Percentiles rank a stretch among this genome's conserved stretches.
Conservation (phyloP, 2,888 invertebrate genomes). For the Philereme vetulata region DNA sequence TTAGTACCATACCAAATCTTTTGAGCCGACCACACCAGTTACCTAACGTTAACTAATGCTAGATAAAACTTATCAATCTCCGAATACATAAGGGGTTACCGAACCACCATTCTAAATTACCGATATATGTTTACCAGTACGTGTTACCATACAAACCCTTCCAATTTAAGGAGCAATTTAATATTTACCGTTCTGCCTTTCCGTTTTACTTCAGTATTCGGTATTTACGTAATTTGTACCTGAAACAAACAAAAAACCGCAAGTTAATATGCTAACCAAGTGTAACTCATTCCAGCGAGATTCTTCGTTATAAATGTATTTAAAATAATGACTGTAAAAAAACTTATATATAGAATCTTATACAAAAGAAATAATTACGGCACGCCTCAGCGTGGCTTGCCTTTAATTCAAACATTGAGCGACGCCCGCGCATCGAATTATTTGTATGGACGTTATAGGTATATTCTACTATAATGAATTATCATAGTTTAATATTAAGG, state of each 20-base stretch:
- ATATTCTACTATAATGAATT: no score
- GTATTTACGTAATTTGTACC: slow-evolving; percentile 5
- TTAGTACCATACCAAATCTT: neutral
- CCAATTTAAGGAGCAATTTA: slow-evolving; percentile 7
- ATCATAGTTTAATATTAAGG: neutral
- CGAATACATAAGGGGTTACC: neutral
- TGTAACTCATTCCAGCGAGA: slow-evolving; percentile 24
- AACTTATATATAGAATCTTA: no score
- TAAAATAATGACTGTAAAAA: neutral
- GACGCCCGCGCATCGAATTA: no score
- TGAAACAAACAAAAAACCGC: slow-evolving; percentile 25
- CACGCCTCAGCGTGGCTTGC: no score
- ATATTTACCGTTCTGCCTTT: neutral
- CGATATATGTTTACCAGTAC: slow-evolving; percentile 1
- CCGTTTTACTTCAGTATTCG: slow-evolving; percentile 1
- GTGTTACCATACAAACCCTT: slow-evolving; percentile 20
- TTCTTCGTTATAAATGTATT: slow-evolving; percentile 1
- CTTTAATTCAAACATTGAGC: no score
- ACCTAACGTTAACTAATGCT: slow-evolving; percentile 4
- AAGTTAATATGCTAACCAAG: slow-evolving; percentile 3
- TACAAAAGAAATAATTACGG: no score
- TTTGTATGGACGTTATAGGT: no score
- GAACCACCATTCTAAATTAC: slow-evolving; percentile 2
- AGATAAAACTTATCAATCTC: neutral
- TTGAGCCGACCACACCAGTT: neutral